These are phyloP conservation scores for Lates calcarifer DNA, from an alignment of 2,113 vertebrate species.

Conservation along the genomic window DNA sequence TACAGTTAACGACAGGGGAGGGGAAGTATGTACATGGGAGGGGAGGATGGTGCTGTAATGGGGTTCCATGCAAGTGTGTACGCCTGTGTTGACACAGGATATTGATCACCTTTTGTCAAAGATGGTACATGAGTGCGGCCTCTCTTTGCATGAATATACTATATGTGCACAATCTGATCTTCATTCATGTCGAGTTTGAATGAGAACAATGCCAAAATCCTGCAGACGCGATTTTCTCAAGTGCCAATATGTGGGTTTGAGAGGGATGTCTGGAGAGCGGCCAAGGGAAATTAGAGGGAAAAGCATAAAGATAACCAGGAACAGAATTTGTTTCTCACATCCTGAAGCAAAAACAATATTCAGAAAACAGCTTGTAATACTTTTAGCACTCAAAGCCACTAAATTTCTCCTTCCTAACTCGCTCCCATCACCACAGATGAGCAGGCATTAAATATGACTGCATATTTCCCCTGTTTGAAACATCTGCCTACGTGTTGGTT, in stretches of 20 bases:
- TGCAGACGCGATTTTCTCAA: constrained; percentile 12
- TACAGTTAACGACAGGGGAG: constrained; percentile 77
- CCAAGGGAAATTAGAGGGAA: constrained; percentile 14
- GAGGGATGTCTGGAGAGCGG: constrained; percentile 4
- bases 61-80: constrained; percentile 49
- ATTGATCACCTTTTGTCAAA: constrained; percentile 69
- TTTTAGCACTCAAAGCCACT: neutral
- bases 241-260: constrained; percentile 29
- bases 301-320: neutral
- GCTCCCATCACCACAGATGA: constrained; percentile 18
- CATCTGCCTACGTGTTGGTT: constrained; percentile 19
- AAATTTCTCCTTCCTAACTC: constrained; percentile 3
- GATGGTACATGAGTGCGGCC: constrained; percentile 1
- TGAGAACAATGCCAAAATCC: constrained; percentile 27
- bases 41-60: constrained; percentile 70
- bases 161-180: constrained; percentile 26
- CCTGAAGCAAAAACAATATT: constrained; percentile 21
- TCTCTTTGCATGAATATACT: constrained; percentile 22
- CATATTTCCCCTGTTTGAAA: constrained; percentile 29
- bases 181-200: constrained; percentile 15
- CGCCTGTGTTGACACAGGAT: constrained; percentile 54
- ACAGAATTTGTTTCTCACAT: neutral
- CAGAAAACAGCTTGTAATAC: constrained; percentile 2
- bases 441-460: constrained; percentile 42
- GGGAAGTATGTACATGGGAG: constrained; percentile 68